phyloP scores from a whole-genome alignment of 2,797 vertebrate genomes.

The Takifugu rubripes region DNA sequence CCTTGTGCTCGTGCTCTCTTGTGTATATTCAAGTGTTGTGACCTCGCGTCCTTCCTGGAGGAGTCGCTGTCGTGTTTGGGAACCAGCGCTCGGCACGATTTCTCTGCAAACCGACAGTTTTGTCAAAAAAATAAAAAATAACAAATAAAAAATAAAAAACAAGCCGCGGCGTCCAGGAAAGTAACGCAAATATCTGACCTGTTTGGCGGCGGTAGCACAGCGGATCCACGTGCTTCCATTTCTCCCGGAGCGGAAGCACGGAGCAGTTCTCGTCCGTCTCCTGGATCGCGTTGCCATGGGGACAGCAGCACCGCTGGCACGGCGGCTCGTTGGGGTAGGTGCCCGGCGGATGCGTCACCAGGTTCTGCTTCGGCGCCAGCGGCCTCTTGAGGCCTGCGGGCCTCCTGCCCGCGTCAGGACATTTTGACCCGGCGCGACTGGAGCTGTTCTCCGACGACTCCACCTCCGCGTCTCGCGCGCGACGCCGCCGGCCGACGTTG shows the following conservation, averaged over 20 bases:
- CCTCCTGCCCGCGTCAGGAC: slow-evolving; percentile 23
- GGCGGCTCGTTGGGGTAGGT: slow-evolving; percentile 37
- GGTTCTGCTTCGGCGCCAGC: slow-evolving; percentile 43
- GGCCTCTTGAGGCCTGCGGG: slow-evolving; percentile 27
- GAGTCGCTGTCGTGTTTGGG: slow-evolving; percentile 24
- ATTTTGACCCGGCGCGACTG: slow-evolving; percentile 5
- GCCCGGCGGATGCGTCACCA: slow-evolving; percentile 31
- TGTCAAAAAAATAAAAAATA: not conserved
- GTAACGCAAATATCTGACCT: slow-evolving; percentile 23
- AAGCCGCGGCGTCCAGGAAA: not conserved
- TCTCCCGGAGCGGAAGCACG: slow-evolving; percentile 19
- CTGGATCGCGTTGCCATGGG: slow-evolving; percentile 38
- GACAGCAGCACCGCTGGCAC: slow-evolving; percentile 29
- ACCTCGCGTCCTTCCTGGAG: slow-evolving; percentile 48
- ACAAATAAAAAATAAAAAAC: not conserved
- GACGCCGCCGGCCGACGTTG: slow-evolving; percentile 2
- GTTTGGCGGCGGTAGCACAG: slow-evolving; percentile 44
- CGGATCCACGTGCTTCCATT: slow-evolving; percentile 44
- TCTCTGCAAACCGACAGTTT: slow-evolving; percentile 42
- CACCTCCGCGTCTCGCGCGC: slow-evolving; percentile 39
- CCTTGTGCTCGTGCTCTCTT: slow-evolving; percentile 65
- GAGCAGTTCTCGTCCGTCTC: slow-evolving; percentile 57
- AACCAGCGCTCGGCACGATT: slow-evolving; percentile 35
- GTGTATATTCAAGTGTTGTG: slow-evolving; percentile 54
- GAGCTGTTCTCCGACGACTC: slow-evolving; percentile 63